These are phyloP conservation scores for Oceanodroma tethys DNA, from an alignment of 2,113 vertebrate genomes.

Conservation along the genomic window DNA sequence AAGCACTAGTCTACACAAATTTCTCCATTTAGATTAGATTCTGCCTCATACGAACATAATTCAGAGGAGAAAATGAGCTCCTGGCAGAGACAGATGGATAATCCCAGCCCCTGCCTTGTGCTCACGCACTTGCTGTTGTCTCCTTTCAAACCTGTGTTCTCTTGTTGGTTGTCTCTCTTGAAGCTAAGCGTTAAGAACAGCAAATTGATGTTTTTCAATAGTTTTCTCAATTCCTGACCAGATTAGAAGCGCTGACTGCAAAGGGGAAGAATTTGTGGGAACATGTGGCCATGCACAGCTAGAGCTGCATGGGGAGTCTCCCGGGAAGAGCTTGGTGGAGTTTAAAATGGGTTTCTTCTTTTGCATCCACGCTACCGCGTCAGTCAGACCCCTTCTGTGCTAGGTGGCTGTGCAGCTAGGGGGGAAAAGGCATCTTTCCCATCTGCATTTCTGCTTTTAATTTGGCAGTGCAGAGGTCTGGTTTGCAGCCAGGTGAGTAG, in stretches of 20 bases:
- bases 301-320: not conserved
- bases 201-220: not conserved
- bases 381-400: not conserved
- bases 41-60: not conserved
- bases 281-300: not conserved
- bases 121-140: not conserved
- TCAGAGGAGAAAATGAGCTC: not conserved
- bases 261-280: not conserved
- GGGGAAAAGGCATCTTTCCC: not conserved
- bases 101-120: not conserved
- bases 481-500: not conserved
- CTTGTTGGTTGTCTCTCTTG: not conserved
- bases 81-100: slow-evolving; percentile 8
- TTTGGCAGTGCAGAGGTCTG: not conserved
- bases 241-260: not conserved
- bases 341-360: not conserved
- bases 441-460: not conserved
- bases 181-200: not conserved
- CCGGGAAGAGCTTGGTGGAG: not conserved
- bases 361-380: fast-evolving
- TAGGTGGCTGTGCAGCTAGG: not conserved
- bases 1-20: not conserved
- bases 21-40: not conserved
- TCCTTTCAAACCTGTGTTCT: not conserved
- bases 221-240: not conserved